These are phyloP conservation scores for Aurelia aurita DNA, from an alignment of 30 jellyfish, hydroid and myxozoan genomes.

Conservation along the genomic window DNA sequence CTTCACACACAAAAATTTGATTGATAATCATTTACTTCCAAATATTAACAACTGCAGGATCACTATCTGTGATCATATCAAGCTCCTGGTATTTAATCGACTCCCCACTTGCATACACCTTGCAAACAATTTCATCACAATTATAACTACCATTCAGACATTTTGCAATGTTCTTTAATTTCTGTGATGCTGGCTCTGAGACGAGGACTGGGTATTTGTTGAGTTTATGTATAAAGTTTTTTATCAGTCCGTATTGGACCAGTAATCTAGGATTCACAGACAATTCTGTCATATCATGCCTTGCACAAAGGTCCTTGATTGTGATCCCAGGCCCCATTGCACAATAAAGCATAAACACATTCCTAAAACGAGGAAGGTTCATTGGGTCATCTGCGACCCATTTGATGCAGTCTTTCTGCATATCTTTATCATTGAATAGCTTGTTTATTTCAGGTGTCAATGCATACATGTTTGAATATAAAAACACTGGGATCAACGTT, in stretches of 20 bases:
- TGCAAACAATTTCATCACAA: slow-evolving; percentile 90
- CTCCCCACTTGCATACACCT: slow-evolving; percentile 70
- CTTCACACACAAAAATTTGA: too few species aligned
- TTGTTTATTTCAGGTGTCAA: slow-evolving; percentile 78
- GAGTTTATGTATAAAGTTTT: slow-evolving; percentile 69
- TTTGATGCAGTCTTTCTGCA: slow-evolving; percentile 80
- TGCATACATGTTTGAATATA: slow-evolving; percentile 88
- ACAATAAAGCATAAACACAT: slow-evolving; percentile 84
- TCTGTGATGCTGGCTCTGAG: slow-evolving; percentile 51
- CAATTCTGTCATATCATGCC: slow-evolving; percentile 79
- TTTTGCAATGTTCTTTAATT: slow-evolving; percentile 48
- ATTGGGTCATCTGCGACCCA: slow-evolving; percentile 68
- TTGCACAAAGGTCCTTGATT: slow-evolving; percentile 74
- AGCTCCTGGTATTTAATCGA: slow-evolving; percentile 72
- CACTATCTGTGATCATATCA: slow-evolving; percentile 73
- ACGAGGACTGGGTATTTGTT: slow-evolving; percentile 79
- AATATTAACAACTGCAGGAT: slow-evolving; percentile 78
- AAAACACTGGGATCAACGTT: slow-evolving; percentile 74
- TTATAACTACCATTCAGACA: slow-evolving; percentile 79
- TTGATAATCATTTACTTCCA: slow-evolving; percentile 69
- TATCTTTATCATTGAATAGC: slow-evolving; percentile 61
- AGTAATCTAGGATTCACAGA: slow-evolving; percentile 64
- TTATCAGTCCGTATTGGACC: slow-evolving; percentile 81
- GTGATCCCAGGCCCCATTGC: slow-evolving; percentile 95
- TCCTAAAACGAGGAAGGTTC: slow-evolving; percentile 66